Evolutionary conservation across 2,888 invertebrate genomes (phyloP).

Genomic region (Eucera pruinosa): DNA sequence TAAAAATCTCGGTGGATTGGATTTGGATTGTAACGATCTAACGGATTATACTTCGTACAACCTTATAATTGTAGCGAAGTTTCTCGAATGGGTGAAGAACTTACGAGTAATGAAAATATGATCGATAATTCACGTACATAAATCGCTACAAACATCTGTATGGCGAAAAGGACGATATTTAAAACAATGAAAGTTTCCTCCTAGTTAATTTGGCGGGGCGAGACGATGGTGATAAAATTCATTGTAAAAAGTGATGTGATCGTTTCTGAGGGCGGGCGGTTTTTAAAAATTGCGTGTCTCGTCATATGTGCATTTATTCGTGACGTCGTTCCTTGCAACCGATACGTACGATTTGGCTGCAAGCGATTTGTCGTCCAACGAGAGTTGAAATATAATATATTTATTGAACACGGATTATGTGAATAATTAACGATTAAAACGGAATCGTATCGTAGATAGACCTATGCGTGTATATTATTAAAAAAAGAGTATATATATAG

Average conservation of each 20-base stretch:
- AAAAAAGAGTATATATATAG: conserved; percentile 67
- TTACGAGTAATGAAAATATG: background rate
- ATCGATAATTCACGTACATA: background rate
- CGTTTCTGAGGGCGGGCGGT: background rate
- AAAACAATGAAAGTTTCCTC: conserved; percentile 31
- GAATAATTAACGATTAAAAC: conserved; percentile 68
- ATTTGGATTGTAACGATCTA: background rate
- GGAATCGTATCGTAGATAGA: conserved; percentile 70
- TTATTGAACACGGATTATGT: conserved; percentile 76
- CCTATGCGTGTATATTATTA: conserved; percentile 81
- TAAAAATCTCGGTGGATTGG: background rate
- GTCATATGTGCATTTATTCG: conserved; percentile 68
- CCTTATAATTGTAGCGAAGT: background rate
- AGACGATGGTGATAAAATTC: conserved; percentile 13
- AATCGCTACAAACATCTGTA: background rate
- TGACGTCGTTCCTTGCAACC: conserved; percentile 70
- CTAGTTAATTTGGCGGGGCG: conserved; percentile 10
- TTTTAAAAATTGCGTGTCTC: conserved; percentile 43
- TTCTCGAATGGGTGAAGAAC: background rate
- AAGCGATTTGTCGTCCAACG: conserved; percentile 66
- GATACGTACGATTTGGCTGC: conserved; percentile 37
- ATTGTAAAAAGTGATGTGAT: conserved; percentile 32
- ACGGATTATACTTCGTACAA: background rate
- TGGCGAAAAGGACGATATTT: background rate
- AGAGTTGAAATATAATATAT: conserved; percentile 81